These are phyloP conservation scores for Drosophila yooni DNA, from an alignment of 2,888 invertebrate genomes.

Conservation along the genomic window DNA sequence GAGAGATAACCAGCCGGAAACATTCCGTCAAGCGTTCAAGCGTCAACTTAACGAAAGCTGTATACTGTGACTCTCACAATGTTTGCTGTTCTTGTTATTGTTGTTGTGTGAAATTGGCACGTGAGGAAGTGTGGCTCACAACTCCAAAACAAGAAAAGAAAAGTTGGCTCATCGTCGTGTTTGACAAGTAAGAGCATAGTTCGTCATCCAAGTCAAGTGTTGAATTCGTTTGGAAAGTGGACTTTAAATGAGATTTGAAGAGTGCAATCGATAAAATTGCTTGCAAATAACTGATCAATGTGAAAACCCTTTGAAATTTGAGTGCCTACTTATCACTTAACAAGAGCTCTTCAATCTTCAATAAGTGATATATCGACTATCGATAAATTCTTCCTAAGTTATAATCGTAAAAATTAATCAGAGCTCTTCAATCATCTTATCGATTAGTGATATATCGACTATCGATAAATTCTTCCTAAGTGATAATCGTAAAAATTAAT, in stretches of 20 bases:
- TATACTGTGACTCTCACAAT: constrained; percentile 5
- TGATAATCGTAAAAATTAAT: background rate
- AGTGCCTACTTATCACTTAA: background rate
- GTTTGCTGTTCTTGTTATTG: constrained; percentile 7
- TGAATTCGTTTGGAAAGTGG: constrained; percentile 24
- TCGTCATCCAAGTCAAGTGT: constrained; percentile 1
- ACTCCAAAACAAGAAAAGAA: background rate
- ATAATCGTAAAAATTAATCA: no score
- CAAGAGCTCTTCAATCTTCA: background rate
- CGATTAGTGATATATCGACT: no score
- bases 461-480: no score
- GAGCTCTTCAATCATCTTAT: no score
- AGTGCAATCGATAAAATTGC: constrained; percentile 19
- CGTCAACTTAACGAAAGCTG: constrained; percentile 42
- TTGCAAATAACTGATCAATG: background rate
- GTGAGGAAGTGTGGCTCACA: constrained; percentile 49
- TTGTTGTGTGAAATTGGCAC: constrained; percentile 56
- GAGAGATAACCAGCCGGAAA: constrained; percentile 28
- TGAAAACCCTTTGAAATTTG: background rate
- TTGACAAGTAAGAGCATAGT: constrained; percentile 26
- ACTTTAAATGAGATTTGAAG: background rate
- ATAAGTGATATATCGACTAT: no score
- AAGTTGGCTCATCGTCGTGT: constrained; percentile 25
- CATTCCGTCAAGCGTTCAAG: constrained; percentile 36
- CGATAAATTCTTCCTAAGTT: background rate